Percentiles rank a stretch among this genome's conserved stretches.
Evolutionary conservation across 2,797 vertebrate species (phyloP).

Genomic region (Cirrhinus molitorella): DNA sequence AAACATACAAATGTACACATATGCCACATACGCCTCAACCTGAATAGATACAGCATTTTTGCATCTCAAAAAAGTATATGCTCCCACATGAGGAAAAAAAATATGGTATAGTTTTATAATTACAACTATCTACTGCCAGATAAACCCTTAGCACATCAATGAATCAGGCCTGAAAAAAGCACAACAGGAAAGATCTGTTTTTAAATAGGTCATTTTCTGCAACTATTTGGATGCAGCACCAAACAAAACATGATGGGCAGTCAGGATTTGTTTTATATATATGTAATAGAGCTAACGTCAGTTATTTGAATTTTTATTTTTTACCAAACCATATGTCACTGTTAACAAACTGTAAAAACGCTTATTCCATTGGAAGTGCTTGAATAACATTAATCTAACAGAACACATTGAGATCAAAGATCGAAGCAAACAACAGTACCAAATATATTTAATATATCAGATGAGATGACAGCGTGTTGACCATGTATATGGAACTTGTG

Average conservation of each 20-base stretch:
- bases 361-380: slow-evolving; percentile 21
- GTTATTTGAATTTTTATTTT: background rate
- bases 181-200: background rate
- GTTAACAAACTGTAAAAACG: background rate
- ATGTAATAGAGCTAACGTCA: background rate
- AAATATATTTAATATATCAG: slow-evolving; percentile 35
- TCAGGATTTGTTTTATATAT: background rate
- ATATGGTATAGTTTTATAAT: slow-evolving; percentile 5
- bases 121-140: background rate
- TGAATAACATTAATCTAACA: slow-evolving; percentile 38
- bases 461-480: slow-evolving; percentile 30
- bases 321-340: slow-evolving; percentile 1
- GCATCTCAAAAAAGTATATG: slow-evolving; percentile 64
- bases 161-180: slow-evolving; percentile 6
- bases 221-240: background rate
- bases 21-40: slow-evolving; percentile 83
- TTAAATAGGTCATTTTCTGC: background rate
- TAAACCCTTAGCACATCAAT: background rate
- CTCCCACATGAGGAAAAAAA: slow-evolving; percentile 25
- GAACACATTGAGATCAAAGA: slow-evolving; percentile 7
- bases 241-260: slow-evolving; percentile 21
- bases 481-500: slow-evolving; percentile 37
- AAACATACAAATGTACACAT: slow-evolving; percentile 90
- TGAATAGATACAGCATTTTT: slow-evolving; percentile 81
- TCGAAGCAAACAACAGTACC: slow-evolving; percentile 9